Conservation (phyloP, 2,888 invertebrate species). For the Volucella inflata region DNA sequence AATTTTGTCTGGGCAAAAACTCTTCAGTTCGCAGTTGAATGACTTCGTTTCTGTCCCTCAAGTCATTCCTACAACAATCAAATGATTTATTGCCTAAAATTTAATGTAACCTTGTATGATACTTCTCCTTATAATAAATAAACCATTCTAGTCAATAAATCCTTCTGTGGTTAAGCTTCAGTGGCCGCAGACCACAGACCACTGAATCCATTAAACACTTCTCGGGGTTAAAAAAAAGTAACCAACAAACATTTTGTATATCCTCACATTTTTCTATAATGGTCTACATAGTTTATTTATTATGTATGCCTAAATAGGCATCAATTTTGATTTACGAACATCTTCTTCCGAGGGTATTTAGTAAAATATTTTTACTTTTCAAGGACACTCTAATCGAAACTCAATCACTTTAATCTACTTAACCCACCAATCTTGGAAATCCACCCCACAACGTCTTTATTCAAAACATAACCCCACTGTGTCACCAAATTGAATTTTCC, state of each 20-base stretch:
- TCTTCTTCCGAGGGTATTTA: constrained; percentile 27
- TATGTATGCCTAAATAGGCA: constrained; percentile 23
- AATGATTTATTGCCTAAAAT: no score
- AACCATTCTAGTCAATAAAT: not conserved
- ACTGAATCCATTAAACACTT: no score
- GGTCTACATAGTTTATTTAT: constrained; percentile 8
- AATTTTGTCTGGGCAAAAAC: no score
- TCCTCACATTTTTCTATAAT: not conserved
- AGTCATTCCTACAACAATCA: no score
- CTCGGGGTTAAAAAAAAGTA: no score
- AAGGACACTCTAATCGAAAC: constrained; percentile 32
- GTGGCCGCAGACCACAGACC: not conserved
- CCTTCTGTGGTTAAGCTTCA: not conserved
- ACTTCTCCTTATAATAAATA: not conserved
- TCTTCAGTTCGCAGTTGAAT: no score
- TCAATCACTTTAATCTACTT: constrained; percentile 36
- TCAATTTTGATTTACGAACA: constrained; percentile 54
- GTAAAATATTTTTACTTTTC: constrained; percentile 36
- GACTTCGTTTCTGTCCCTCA: no score
- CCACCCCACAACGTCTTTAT: not conserved
- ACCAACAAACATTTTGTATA: no score
- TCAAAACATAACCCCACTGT: constrained; percentile 29
- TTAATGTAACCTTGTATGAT: no score
- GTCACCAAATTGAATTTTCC: constrained; percentile 41
- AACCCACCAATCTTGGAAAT: not conserved